A percentile compares a stretch with the other conserved stretches of the same genome.
phyloP scores from a whole-genome alignment of 1,140 invertebrate genomes.

The Odontomachus brunneus region DNA sequence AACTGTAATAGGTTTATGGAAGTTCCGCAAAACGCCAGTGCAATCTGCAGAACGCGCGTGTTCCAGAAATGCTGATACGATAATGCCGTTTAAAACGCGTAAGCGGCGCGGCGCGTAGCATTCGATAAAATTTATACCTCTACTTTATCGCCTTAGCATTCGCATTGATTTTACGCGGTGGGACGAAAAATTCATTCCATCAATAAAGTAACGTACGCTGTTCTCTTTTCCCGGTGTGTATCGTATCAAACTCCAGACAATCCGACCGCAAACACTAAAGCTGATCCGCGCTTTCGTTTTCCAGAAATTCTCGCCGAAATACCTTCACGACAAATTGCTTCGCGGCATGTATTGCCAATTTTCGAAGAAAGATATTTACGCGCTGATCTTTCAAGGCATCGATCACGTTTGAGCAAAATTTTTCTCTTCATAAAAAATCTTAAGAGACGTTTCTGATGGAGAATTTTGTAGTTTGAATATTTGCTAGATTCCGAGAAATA shows the following conservation, averaged over 20 bases:
- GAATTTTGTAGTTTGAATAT: too few species aligned
- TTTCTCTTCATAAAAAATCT: too few species aligned
- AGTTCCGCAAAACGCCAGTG: conserved; percentile 27
- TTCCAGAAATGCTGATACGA: conserved; percentile 17
- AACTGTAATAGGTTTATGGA: conserved; percentile 52
- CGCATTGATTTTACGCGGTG: conserved; percentile 21
- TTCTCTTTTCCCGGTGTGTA: background rate
- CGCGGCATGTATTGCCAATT: background rate
- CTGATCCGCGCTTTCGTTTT: background rate
- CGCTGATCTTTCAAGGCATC: too few species aligned
- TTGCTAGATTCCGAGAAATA: too few species aligned
- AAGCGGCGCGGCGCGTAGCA: background rate
- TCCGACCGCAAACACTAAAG: conserved; percentile 2
- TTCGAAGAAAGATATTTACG: conserved; percentile 3
- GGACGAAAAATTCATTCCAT: conserved; percentile 35
- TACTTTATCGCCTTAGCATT: conserved; percentile 34
- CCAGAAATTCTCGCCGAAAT: conserved; percentile 7
- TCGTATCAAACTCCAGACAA: conserved; percentile 10
- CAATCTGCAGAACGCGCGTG: conserved; percentile 37
- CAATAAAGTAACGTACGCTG: conserved; percentile 17
- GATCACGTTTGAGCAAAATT: too few species aligned
- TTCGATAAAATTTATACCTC: conserved; percentile 46
- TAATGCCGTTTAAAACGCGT: conserved; percentile 39
- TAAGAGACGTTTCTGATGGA: too few species aligned
- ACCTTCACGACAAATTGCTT: background rate